A percentile compares a stretch with the other conserved stretches of the same genome.
Conservation (phyloP, 2,113 vertebrate genomes). For the Conger conger region DNA sequence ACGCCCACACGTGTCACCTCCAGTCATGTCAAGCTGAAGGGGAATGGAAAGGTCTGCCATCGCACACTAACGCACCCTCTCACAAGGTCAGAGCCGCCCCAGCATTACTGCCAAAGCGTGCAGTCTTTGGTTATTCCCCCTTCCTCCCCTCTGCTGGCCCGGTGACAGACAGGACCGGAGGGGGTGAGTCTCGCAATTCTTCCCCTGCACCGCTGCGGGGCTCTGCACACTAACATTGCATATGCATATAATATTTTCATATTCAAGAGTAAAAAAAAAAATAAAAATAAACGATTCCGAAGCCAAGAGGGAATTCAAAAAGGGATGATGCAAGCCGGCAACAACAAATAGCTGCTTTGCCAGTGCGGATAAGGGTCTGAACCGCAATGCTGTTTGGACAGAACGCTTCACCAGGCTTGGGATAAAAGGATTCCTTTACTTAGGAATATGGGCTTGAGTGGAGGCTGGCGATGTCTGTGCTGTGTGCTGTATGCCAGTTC, state of each 20-base stretch:
- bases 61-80: not conserved
- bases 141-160: slow-evolving; percentile 26
- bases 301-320: not conserved
- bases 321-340: slow-evolving; percentile 14
- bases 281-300: not conserved
- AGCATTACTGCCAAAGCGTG: slow-evolving; percentile 34
- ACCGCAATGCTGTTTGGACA: not conserved
- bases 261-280: not conserved
- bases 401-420: not conserved
- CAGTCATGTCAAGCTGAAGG: not conserved
- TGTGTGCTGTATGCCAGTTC: not conserved
- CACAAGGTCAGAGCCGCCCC: not conserved
- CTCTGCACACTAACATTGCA: not conserved
- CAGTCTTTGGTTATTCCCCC: slow-evolving; percentile 63
- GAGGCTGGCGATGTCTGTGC: slow-evolving; percentile 6
- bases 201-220: not conserved
- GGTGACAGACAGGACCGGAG: not conserved
- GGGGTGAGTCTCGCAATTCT: not conserved
- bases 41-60: not conserved
- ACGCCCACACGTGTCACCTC: not conserved
- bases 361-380: not conserved
- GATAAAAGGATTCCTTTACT: not conserved
- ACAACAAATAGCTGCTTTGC: not conserved
- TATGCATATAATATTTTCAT: not conserved
- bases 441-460: not conserved